Evolutionary conservation across 1,140 invertebrate genomes (phyloP), one percentile per base, ranked within the genome.

Genomic region (Chironomus tepperi): DNA sequence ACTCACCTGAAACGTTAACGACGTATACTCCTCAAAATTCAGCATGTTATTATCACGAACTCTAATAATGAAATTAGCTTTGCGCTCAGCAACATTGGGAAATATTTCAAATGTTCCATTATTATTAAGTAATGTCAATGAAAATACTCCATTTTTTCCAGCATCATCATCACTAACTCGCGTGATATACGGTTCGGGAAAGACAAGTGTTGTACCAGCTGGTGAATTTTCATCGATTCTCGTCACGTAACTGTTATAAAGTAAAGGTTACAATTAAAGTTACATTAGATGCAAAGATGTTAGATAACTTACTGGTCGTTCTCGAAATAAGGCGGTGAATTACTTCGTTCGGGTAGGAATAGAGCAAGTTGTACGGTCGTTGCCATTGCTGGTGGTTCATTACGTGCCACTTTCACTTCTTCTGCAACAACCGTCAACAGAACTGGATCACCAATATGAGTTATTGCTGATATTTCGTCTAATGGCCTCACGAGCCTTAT

Each of bases 41-140:
- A 97, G 84, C 64, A 92, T 81, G 0, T 85, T 84, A 74, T 92
- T 91, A 81, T 96, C 91, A 76, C 93, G 88, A 3, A 97, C 93
- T 78, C 88, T 88, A 64, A 98, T 89, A 12, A 91, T 84, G 78
- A 97, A 95, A 75, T 89, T 89, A 3, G 91, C 88, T 76, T 88
- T 87, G 73, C 91, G 88, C 80, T 94, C 90, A 0, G 91, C 92
- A n/a, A 94, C 91, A n/a, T 88, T 88, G 0, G 95, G 95, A n/a
- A 87, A 86, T 73, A 96, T 90, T 80, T 95, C 91, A 81, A 97
- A 97, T 2, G 92, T 94, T 16, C 91, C 91, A 81, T 94, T 93
- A 79, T 95, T 92, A 75, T 91, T 91, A 16, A 89, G 84, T 74
- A 97, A 80, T 57, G 88, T 87, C 7, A 97, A 81, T 5, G 91